Percentiles rank a stretch among this genome's conserved stretches.
Evolutionary conservation across 1,140 invertebrate genomes (phyloP).

Genomic region (Drosophila sturtevanti): DNA sequence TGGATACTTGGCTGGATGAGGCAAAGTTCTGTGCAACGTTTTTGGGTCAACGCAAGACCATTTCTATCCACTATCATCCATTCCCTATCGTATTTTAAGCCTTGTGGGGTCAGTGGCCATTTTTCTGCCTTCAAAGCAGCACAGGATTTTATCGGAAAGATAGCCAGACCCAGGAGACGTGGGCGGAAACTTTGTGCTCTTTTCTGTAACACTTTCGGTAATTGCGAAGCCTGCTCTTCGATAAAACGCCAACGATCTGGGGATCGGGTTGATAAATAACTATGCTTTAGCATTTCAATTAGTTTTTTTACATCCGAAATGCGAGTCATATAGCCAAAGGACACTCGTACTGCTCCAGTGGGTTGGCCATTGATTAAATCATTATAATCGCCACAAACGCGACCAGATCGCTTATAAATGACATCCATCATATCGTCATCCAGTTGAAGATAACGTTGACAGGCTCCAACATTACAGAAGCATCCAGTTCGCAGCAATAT

Average conservation of each 20-base stretch:
- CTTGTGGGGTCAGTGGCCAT: slow-evolving; percentile 90
- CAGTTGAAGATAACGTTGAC: slow-evolving; percentile 91
- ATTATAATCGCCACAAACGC: slow-evolving; percentile 94
- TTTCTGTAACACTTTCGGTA: slow-evolving; percentile 54
- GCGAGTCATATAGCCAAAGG: slow-evolving; percentile 96
- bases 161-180: slow-evolving; percentile 86
- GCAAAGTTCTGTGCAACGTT: slow-evolving; percentile 91
- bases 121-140: slow-evolving; percentile 87
- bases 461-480: slow-evolving; percentile 98
- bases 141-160: slow-evolving; percentile 98
- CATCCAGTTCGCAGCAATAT: slow-evolving; percentile 96
- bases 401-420: slow-evolving; percentile 91
- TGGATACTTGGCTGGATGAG: slow-evolving; percentile 89
- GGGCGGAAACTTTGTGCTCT: slow-evolving; percentile 49
- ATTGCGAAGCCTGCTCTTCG: slow-evolving; percentile 33
- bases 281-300: slow-evolving; percentile 89
- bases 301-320: slow-evolving; percentile 88
- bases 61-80: slow-evolving; percentile 94
- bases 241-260: slow-evolving; percentile 55
- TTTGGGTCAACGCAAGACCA: slow-evolving; percentile 94
- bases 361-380: slow-evolving; percentile 95
- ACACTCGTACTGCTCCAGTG: slow-evolving; percentile 95
- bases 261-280: slow-evolving; percentile 73
- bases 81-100: slow-evolving; percentile 93
- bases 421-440: slow-evolving; percentile 87